Conservation (phyloP, 2,888 invertebrate species). For the Diabrotica balteata region DNA sequence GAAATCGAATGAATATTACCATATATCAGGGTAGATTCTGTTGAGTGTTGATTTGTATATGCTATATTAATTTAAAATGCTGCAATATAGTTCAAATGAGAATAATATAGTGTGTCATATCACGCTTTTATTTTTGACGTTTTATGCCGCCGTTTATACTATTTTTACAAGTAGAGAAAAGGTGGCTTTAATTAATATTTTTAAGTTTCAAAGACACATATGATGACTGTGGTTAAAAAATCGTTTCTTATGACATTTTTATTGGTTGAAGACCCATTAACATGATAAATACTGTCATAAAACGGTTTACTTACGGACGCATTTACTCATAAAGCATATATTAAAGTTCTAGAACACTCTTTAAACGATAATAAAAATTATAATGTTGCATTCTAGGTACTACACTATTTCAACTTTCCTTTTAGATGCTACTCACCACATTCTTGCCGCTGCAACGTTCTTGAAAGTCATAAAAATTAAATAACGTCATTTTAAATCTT, state of each 20-base stretch:
- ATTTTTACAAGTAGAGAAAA: neutral
- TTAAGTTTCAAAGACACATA: neutral
- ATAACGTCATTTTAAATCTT: slow-evolving; percentile 6
- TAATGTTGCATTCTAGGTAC: slow-evolving; percentile 23
- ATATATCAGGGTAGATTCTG: no score
- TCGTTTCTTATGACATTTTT: slow-evolving; percentile 24
- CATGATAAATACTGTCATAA: slow-evolving; percentile 23
- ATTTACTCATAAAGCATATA: slow-evolving; percentile 25
- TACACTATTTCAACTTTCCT: slow-evolving; percentile 15
- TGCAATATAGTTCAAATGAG: no score
- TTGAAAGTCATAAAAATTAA: slow-evolving; percentile 10
- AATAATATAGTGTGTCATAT: no score
- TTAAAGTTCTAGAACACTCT: slow-evolving; percentile 20
- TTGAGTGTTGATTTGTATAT: no score
- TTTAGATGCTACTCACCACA: slow-evolving; percentile 4
- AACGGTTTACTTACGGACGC: slow-evolving; percentile 21
- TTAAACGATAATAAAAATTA: slow-evolving; percentile 26
- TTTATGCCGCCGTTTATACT: no score
- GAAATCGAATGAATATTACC: no score
- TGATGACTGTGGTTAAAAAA: slow-evolving; percentile 9
- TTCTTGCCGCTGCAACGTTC: slow-evolving; percentile 3
- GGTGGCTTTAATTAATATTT: slow-evolving; percentile 11
- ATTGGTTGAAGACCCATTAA: slow-evolving; percentile 19
- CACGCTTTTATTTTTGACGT: no score
- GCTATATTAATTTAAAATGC: no score